Evolutionary conservation across 1,140 invertebrate species (phyloP).

Genomic region (Hylaeus volcanicus): DNA sequence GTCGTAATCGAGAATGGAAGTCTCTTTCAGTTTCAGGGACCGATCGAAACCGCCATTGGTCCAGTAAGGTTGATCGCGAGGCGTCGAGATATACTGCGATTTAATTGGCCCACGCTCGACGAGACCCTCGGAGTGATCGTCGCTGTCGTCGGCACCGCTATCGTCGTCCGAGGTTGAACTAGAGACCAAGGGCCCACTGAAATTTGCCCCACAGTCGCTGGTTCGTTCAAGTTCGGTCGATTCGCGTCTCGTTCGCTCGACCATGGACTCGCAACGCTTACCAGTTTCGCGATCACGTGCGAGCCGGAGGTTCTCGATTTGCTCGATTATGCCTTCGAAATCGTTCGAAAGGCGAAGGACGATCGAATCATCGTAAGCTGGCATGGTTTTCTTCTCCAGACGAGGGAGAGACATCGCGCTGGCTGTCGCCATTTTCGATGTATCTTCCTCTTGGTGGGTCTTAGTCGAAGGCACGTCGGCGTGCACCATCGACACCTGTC

Average conservation of each 20-base stretch:
- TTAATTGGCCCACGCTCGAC: constrained; percentile 30
- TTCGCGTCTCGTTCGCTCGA: neutral
- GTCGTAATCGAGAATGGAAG: constrained; percentile 50
- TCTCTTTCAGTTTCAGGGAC: neutral
- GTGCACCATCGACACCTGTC: too few species aligned
- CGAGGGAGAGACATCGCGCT: neutral
- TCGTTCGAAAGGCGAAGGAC: neutral
- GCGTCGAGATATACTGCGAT: neutral
- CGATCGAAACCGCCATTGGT: neutral
- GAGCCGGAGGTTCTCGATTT: constrained; percentile 54
- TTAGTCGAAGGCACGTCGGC: neutral
- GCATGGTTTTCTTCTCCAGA: neutral
- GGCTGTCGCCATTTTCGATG: constrained; percentile 10
- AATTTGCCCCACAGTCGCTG: neutral
- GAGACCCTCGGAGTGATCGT: neutral
- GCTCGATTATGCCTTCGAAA: constrained; percentile 62
- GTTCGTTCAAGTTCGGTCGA: neutral
- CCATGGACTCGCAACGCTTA: neutral
- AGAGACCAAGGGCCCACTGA: too few species aligned
- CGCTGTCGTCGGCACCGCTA: neutral
- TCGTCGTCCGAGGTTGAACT: neutral
- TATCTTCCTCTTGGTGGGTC: neutral
- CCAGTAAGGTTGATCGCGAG: neutral
- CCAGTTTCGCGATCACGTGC: neutral
- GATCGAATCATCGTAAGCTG: neutral